A percentile compares a stretch with the other conserved stretches of the same genome.
Conservation (phyloP, 2,797 vertebrate genomes). For the Xiphorhynchus erythropygius region DNA sequence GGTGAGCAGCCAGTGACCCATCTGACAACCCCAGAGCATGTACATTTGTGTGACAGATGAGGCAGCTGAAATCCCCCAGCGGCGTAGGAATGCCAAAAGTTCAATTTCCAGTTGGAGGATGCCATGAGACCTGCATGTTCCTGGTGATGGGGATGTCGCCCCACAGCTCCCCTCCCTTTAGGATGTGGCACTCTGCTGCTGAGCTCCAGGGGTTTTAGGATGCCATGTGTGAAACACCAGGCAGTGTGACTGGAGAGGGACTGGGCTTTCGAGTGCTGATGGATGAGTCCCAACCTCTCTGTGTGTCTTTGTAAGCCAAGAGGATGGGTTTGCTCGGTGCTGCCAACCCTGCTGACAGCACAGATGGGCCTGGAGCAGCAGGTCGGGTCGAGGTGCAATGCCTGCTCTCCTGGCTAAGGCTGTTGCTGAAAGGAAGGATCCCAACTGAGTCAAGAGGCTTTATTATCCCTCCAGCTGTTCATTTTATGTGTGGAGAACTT, state of each 20-base stretch:
- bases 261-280: not conserved
- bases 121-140: not conserved
- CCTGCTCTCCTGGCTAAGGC: not conserved
- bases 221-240: not conserved
- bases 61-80: not conserved
- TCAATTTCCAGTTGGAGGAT: not conserved
- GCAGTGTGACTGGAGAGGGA: not conserved
- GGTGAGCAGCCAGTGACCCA: too few species aligned
- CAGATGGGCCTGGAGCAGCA: not conserved
- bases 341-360: rapidly evolving
- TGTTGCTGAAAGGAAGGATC: too few species aligned
- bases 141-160: rapidly evolving
- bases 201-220: not conserved
- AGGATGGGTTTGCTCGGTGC: not conserved
- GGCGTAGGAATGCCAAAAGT: not conserved
- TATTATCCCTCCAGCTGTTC: too few species aligned
- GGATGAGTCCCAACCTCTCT: not conserved
- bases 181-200: not conserved
- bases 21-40: too few species aligned
- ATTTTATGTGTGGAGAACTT: too few species aligned
- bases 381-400: not conserved
- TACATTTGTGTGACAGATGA: too few species aligned
- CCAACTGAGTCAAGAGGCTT: too few species aligned
- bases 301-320: not conserved
- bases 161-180: not conserved